Conservation (phyloP, 2,113 vertebrate species). For the Colius striatus region DNA sequence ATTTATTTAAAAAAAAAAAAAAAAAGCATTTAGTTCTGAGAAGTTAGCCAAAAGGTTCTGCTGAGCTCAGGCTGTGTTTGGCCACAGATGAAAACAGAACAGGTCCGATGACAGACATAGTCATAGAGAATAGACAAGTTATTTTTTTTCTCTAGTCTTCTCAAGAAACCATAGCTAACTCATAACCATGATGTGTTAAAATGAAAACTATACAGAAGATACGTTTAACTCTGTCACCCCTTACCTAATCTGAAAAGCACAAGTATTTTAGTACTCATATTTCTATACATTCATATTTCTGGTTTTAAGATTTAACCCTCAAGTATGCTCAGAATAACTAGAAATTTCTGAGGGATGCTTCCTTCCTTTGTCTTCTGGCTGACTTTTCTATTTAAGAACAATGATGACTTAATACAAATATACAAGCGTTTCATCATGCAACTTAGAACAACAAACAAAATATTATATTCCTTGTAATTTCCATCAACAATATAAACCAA, state of each 20-base stretch:
- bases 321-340: neutral
- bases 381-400: neutral
- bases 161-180: neutral
- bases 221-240: neutral
- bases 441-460: neutral
- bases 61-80: neutral
- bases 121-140: neutral
- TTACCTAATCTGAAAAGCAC: neutral
- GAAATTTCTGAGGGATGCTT: neutral
- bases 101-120: neutral
- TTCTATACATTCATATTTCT: neutral
- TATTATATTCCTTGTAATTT: neutral
- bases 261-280: neutral
- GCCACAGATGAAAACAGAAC: neutral
- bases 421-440: neutral
- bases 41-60: neutral
- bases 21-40: neutral
- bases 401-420: neutral
- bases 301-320: neutral
- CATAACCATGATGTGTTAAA: neutral
- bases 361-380: neutral
- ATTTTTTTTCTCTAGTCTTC: neutral
- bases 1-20: too few relatives aligned
- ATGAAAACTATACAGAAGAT: neutral
- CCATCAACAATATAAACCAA: neutral